Evolutionary conservation across 2,888 invertebrate genomes (phyloP), one percentile per base, ranked within the genome.

Genomic region (Prostheceraeus crozeri): DNA sequence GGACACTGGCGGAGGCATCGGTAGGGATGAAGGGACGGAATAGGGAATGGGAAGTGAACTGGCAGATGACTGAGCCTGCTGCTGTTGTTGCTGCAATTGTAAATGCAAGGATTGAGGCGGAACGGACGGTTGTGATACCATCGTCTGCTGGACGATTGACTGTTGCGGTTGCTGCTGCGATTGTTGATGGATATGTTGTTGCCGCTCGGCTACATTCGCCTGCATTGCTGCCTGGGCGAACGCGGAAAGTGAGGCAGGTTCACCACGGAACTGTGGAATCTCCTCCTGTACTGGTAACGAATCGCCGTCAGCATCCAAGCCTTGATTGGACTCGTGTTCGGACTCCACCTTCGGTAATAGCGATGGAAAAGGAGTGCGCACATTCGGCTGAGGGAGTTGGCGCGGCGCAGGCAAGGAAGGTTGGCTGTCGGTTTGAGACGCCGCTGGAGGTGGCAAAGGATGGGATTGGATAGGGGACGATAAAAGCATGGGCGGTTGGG

Each of bases 101-200:
- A 11, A 27, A 10, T 10, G n/a, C 46, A 45, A 10, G 10, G 46
- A 10, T 10, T 27, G 16, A 16, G 11, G 10, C n/a, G 36, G 21
- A 53, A 35, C 8, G 3, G n/a, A 11, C 23, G 36, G 14, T 53
- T 31, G 6, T 23, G 14, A 19, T 27, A 46, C 25, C 25, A 27
- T 3, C n/a, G 33, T 8, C 6, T 48, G 14, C 4, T 14, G 27
- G 30, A 3, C 51, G 16, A 23, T 10, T 6, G 6, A 35, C 30
- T 40, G 16, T 27, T 1, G 52, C 10, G 25, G 52, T 57, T 48
- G 57, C 30, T 46, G 57, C 1, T 48, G 30, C 19, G 36, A 30
- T 25, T 57, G 57, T n/a, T 33, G 57, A 11, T 27, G 27, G 2
- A 31, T 14, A 19, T 25, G 31, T 23, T 33, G 27, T 19, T 57